These are phyloP conservation scores for Metopolophium dirhodum DNA, from an alignment of 1,140 invertebrate species.

Conservation along the genomic window DNA sequence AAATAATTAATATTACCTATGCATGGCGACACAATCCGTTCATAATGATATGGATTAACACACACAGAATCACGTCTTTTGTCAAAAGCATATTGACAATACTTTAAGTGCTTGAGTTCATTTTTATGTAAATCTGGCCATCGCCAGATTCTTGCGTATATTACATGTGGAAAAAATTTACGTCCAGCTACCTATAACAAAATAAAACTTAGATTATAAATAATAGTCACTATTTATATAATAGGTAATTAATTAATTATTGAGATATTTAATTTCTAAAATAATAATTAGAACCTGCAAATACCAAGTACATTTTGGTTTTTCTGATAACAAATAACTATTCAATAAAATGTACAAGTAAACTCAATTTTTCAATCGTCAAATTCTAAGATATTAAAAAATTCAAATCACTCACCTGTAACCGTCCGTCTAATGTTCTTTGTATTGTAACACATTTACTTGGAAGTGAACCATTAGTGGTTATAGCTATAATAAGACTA, in stretches of 20 bases:
- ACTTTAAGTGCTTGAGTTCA: constrained; percentile 97
- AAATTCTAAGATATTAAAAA: background rate
- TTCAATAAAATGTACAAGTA: background rate
- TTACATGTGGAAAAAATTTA: constrained; percentile 99
- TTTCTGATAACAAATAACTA: background rate
- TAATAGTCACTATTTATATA: background rate
- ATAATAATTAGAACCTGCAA: background rate
- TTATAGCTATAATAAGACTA: constrained; percentile 95
- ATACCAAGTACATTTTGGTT: background rate
- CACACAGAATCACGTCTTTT: constrained; percentile 96
- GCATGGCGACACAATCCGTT: constrained; percentile 96
- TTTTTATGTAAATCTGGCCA: constrained; percentile 99
- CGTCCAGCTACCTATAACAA: constrained; percentile 84
- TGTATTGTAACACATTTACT: constrained; percentile 99
- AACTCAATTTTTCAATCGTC: background rate
- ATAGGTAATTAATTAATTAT: background rate
- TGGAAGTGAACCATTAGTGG: constrained; percentile 94
- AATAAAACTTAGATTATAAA: constrained; percentile 2
- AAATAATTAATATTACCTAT: constrained; percentile 70
- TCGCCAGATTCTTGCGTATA: constrained; percentile 97
- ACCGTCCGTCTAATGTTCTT: constrained; percentile 92
- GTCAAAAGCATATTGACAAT: constrained; percentile 93
- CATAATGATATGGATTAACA: constrained; percentile 99
- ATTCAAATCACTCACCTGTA: constrained; percentile 76
- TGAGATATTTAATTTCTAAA: background rate